Evolutionary conservation across 2,888 invertebrate species (phyloP), one percentile per base, ranked within the genome.

Genomic region (Nyleta sp.): DNA sequence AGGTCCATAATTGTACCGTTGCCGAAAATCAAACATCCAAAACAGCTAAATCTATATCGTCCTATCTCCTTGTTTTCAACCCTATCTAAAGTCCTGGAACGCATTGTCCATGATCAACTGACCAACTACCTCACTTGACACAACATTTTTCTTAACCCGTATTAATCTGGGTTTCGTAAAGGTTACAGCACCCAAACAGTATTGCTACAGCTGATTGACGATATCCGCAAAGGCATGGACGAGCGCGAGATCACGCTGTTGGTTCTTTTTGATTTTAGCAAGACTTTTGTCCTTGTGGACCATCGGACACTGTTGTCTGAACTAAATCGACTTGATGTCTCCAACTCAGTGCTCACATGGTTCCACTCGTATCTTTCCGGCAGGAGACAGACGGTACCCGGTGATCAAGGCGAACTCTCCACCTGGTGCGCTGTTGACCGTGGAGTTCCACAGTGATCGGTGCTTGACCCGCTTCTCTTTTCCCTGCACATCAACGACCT

Each of bases 51-150:
- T 10, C 44, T 44, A 6, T 31, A 44, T 10, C 42, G 46, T 52
- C 53, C 50, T 28, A 65, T 46, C 8, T 73, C 73, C 0, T 5
- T 44, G 7, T 11, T 60, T 2, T 15, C 42, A 42, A 13, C 42
- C 7, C 7, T 46, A 6, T 68, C 46, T n/a, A 28, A 52, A 28
- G 13, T 60, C 13, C 46, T 60, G 10, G 67, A 74, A 48, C 22
- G 22, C 17, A 24, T 59, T 35, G 59, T 46, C n/a, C 18, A 50
- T 59, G 38, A 42, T 17, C 57, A 70, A 35, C 24, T 70, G 10
- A n/a, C 35, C 11, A n/a, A 11, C 35, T 35, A 2, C n/a, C n/a
- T 35, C 1, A 13, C n/a, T n/a, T n/a, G 11, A n/a, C 13, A 11
- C 11, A 10, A 11, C 35, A 35, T 11, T 5, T 5, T n/a, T 11